Conservation (phyloP, 2,797 vertebrate species). For the Microchirus variegatus region DNA sequence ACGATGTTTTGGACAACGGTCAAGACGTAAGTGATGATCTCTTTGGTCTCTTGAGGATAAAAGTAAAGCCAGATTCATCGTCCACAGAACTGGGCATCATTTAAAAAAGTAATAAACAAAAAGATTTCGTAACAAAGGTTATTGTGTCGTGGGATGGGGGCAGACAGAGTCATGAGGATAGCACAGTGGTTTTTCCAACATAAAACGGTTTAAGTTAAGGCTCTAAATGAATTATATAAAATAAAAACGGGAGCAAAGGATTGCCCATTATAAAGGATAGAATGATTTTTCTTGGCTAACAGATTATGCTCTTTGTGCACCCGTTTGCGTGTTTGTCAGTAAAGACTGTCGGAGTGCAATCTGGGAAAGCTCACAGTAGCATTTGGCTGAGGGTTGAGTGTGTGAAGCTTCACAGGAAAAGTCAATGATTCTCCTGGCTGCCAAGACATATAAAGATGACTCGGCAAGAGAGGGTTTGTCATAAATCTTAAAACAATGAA, state of each 20-base stretch:
- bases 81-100: conserved; percentile 46
- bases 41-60: conserved; percentile 60
- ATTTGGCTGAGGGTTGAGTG: conserved; percentile 58
- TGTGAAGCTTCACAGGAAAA: conserved; percentile 69
- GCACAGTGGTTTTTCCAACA: conserved; percentile 12
- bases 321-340: conserved; percentile 34
- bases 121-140: conserved; percentile 34
- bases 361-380: conserved; percentile 72
- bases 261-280: conserved; percentile 9
- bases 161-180: conserved; percentile 26
- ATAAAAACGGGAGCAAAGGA: conserved; percentile 3
- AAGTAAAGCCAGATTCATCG: conserved; percentile 60
- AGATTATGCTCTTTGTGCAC: conserved; percentile 12
- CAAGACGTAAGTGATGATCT: conserved; percentile 63
- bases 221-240: conserved; percentile 1
- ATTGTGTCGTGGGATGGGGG: conserved; percentile 25
- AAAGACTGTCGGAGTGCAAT: conserved; percentile 44
- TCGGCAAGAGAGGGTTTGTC: conserved; percentile 44
- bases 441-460: conserved; percentile 61
- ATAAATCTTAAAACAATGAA: conserved; percentile 67
- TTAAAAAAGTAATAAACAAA: conserved; percentile 57
- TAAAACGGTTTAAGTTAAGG: not conserved
- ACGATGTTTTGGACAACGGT: conserved; percentile 74
- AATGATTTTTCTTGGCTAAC: conserved; percentile 14
- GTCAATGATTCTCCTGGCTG: conserved; percentile 65